These are phyloP conservation scores for Montipora capricornis DNA, from an alignment of 64 coral and sea anemone species.

Conservation along the genomic window DNA sequence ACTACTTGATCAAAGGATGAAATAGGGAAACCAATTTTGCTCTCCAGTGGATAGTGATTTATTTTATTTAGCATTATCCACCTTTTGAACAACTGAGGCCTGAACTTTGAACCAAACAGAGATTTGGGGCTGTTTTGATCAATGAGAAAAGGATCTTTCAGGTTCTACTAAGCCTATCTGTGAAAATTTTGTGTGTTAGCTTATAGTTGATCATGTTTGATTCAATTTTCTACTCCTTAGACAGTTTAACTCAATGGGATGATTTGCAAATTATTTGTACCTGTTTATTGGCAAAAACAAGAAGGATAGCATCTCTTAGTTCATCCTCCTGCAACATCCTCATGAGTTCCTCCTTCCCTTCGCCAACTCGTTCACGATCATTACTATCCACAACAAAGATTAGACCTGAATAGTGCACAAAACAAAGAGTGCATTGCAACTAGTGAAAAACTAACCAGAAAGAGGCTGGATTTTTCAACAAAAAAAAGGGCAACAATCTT, in stretches of 20 bases:
- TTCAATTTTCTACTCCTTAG: too few species aligned
- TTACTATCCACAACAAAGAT: slow-evolving; percentile 99
- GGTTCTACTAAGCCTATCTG: too few species aligned
- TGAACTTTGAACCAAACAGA: background rate
- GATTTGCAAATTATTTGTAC: slow-evolving; percentile 4
- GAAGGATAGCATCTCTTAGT: slow-evolving; percentile 86
- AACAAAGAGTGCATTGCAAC: background rate
- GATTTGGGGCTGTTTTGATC: too few species aligned
- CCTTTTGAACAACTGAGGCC: too few species aligned
- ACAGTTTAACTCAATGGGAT: too few species aligned
- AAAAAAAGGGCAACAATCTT: background rate
- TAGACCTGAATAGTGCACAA: slow-evolving; percentile 20
- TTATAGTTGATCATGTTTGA: too few species aligned
- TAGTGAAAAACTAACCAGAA: background rate
- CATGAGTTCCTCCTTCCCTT: slow-evolving; percentile 87
- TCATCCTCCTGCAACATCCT: slow-evolving; percentile 96
- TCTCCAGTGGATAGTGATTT: too few species aligned
- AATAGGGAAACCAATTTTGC: too few species aligned
- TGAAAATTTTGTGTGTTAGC: too few species aligned
- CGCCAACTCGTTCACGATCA: slow-evolving; percentile 82
- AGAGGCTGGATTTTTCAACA: background rate
- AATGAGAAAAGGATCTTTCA: too few species aligned
- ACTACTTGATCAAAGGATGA: too few species aligned
- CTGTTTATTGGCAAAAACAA: slow-evolving; percentile 98
- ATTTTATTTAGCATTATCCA: too few species aligned